Evolutionary conservation across 2,113 vertebrate species (phyloP).

Genomic region (Trinectes maculatus): DNA sequence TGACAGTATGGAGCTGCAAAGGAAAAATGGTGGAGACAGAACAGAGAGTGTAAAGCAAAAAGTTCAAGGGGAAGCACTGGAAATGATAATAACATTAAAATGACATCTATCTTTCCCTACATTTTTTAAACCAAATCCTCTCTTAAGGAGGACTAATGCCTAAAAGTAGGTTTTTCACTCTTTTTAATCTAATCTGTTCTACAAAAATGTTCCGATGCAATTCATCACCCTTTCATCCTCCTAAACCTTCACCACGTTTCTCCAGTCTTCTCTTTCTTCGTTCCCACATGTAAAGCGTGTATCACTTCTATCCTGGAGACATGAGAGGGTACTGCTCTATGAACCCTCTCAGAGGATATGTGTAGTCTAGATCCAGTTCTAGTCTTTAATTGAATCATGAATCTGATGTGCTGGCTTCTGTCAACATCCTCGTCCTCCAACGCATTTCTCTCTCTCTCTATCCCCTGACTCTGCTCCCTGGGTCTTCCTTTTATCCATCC

Average conservation of each 20-base stretch:
- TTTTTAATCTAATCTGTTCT: slow-evolving; percentile 30
- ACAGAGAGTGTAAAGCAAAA: slow-evolving; percentile 16
- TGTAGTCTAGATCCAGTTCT: slow-evolving; percentile 25
- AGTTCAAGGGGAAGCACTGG: not conserved
- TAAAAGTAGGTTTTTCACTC: slow-evolving; percentile 37
- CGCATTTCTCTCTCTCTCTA: slow-evolving; percentile 30
- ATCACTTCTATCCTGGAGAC: slow-evolving; percentile 21
- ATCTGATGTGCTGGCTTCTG: slow-evolving; percentile 29
- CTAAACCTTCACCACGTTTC: slow-evolving; percentile 10
- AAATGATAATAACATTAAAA: slow-evolving; percentile 36
- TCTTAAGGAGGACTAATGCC: slow-evolving; percentile 11
- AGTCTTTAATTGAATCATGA: slow-evolving; percentile 62
- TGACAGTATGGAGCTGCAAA: slow-evolving; percentile 36
- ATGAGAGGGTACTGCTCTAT: slow-evolving; percentile 30
- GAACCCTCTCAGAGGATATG: no score
- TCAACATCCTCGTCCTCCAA: slow-evolving; percentile 62
- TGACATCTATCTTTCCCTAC: slow-evolving; percentile 30
- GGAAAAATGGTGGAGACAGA: slow-evolving; percentile 29
- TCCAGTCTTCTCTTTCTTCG: slow-evolving; percentile 22
- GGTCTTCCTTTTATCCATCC: slow-evolving; percentile 13
- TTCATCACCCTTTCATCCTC: slow-evolving; percentile 37
- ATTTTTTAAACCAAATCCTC: slow-evolving; percentile 27
- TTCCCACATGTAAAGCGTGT: slow-evolving; percentile 34
- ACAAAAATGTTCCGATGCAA: slow-evolving; percentile 48
- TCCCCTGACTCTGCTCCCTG: slow-evolving; percentile 20